These are phyloP conservation scores for Dicaeum eximium DNA, from an alignment of 2,113 vertebrate species.

Conservation along the genomic window DNA sequence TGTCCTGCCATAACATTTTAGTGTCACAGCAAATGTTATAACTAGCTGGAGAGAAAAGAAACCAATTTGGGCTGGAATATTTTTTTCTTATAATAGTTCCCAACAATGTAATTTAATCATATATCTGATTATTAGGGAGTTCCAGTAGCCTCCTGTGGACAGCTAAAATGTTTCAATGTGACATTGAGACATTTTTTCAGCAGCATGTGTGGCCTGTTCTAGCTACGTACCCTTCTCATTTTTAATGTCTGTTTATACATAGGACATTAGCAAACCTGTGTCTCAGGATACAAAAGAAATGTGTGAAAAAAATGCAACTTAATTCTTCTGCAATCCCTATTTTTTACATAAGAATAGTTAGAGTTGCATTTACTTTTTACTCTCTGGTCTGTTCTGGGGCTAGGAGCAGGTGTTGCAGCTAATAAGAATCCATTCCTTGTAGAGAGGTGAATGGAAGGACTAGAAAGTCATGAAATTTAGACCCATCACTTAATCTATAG, in stretches of 20 bases:
- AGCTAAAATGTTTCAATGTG: neutral
- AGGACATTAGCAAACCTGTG: neutral
- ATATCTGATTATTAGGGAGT: neutral
- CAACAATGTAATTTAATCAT: neutral
- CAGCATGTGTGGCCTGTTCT: neutral
- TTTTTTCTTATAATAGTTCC: neutral
- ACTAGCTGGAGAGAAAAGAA: neutral
- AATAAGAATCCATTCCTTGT: neutral
- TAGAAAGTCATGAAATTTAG: neutral
- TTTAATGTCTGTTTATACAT: neutral
- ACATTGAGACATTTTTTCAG: neutral
- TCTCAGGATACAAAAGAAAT: neutral
- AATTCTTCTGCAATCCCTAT: neutral
- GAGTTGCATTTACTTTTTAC: neutral
- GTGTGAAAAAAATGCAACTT: neutral
- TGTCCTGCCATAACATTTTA: neutral
- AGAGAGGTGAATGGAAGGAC: neutral
- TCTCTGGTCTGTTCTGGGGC: neutral
- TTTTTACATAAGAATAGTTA: neutral
- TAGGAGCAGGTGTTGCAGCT: neutral
- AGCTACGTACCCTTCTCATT: neutral
- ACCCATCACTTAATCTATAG: neutral
- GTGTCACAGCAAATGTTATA: neutral
- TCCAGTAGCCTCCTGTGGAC: neutral
- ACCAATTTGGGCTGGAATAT: neutral